Base-by-base conservation (phyloP, 2,797 vertebrate species). In the Clarias platycephalus region DNA sequence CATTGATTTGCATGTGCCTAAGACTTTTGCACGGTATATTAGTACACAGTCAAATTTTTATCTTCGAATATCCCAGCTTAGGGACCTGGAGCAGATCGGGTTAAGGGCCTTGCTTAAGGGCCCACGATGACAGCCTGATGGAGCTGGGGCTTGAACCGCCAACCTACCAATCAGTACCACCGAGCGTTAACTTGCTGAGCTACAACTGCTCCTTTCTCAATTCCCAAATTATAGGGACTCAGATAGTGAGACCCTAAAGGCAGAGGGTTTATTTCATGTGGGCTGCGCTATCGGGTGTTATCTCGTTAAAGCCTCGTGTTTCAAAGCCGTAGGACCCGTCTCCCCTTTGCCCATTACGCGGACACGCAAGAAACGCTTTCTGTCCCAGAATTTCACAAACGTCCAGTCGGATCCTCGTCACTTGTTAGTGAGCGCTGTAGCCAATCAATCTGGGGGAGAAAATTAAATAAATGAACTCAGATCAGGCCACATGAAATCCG, bases 401-500 rank as follows among this genome's bases (percentile, higher is more conserved):
- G 81, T 88, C 78, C 87, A 81, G 40, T 78, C 26, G 78, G 80
- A 88, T 89, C 86, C 83, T 84, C 72, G 57, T 87, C 85, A 87
- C 78, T 83, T 85, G 76, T 83, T 80, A 85, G 78, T 85, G 81
- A 68, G 79, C 44, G 24, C 81, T 89, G 26, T 88, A 81, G 86
- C 85, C 78, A 89, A 88, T 83, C 70, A 57, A 60, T 88, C 74
- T 86, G 83, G 86, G 88, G 64, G 62, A 40, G 66, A 87, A 62
- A 89, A 83, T 90, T 86, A 87, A 68, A 85, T 85, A 87, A 85
- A 87, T 88, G 80, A 90, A 86, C 40, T 83, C 81, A 31, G 89
- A 89, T 58, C 84, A 80, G 83, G 86, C 89, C 71, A 89, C 58
- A 86, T 75, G 87, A 89, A 91, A 89, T 90, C 81, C 83, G 80